phyloP scores from a whole-genome alignment of 1,140 invertebrate species.

The Drosophila miranda region DNA sequence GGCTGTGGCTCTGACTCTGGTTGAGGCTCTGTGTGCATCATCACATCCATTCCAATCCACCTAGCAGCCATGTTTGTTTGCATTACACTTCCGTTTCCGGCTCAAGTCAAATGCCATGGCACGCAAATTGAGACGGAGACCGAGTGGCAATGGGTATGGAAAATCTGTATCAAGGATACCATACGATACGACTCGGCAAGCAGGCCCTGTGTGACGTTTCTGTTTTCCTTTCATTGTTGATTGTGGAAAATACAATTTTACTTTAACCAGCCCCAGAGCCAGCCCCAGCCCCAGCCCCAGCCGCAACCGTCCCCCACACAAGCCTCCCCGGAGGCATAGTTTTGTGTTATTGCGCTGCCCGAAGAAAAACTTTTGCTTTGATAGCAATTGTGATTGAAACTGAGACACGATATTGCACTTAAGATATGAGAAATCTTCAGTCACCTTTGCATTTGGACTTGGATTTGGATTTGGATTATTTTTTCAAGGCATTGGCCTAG shows the following conservation, averaged over 20 bases:
- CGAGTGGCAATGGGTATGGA: conserved; percentile 3
- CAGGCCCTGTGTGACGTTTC: conserved; percentile 18
- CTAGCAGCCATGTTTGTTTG: conserved; percentile 41
- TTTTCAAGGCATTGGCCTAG: conserved; percentile 20
- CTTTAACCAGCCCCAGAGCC: not conserved
- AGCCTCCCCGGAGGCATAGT: conserved; percentile 46
- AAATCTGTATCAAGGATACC: conserved; percentile 16
- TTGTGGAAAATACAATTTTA: conserved; percentile 53
- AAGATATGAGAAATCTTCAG: conserved; percentile 36
- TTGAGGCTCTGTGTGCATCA: conserved; percentile 2
- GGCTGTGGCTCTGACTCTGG: conserved; percentile 3
- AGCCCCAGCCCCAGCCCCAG: not conserved
- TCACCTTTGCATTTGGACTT: too few species aligned
- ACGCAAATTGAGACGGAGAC: conserved; percentile 59
- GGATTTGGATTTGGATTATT: conserved; percentile 13
- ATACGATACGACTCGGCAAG: conserved; percentile 20
- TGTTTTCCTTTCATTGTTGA: conserved; percentile 33
- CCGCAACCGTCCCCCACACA: not conserved
- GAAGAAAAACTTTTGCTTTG: conserved; percentile 51
- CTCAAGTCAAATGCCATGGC: conserved; percentile 51
- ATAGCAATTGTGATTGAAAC: conserved; percentile 56
- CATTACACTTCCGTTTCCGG: conserved; percentile 65
- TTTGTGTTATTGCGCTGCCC: conserved; percentile 53
- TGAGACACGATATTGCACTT: conserved; percentile 68
- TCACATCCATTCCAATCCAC: conserved; percentile 1